Evolutionary conservation across 2,888 invertebrate genomes (phyloP), one percentile per base, ranked within the genome.

Genomic region (Mesoligia furuncula): DNA sequence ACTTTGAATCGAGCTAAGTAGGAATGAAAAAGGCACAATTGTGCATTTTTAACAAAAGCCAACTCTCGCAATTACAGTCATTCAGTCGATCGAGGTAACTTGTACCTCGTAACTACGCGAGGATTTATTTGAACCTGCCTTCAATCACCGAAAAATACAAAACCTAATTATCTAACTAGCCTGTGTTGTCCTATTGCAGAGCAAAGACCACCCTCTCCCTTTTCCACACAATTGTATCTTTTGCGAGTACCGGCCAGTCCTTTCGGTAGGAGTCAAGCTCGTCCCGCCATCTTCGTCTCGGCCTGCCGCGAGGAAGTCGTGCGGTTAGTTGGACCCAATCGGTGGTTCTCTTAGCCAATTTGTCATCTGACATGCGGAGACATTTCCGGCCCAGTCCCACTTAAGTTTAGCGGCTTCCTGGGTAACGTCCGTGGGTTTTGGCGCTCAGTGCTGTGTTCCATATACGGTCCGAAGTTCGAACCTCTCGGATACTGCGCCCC

Each of bases 1-100:
- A 84, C 85, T 88, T 84, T 84, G 81, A 83, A 75, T 67, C 67
- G 61, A 79, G 76, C 82, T 82, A 71, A 84, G 74, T 75, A 65
- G 57, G 62, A 80, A 80, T 77, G 74, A 75, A 88, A 86, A 83
- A 75, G 66, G 80, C 57, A 79, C 73, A 79, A 86, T 80, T 78
- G 73, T 72, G 74, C 80, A 79, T 82, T 83, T 80, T 80, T 72
- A 77, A 85, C 85, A 87, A 85, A 75, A 80, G 85, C 67, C 75
- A 73, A 69, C 75, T 57, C 59, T 57, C 68, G 36, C 84, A 84
- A 84, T 84, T 84, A 84, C 51, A 67, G 80, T 45, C 64, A 61
- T 79, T 86, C 42, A 70, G 69, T 70, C 73, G 67, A 86, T 75
- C 68, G 73, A 71, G 54, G 80, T 73, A 65, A 67, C 72, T 65